Evolutionary conservation across 2,113 vertebrate genomes (phyloP).

Genomic region (Fulmarus glacialis): DNA sequence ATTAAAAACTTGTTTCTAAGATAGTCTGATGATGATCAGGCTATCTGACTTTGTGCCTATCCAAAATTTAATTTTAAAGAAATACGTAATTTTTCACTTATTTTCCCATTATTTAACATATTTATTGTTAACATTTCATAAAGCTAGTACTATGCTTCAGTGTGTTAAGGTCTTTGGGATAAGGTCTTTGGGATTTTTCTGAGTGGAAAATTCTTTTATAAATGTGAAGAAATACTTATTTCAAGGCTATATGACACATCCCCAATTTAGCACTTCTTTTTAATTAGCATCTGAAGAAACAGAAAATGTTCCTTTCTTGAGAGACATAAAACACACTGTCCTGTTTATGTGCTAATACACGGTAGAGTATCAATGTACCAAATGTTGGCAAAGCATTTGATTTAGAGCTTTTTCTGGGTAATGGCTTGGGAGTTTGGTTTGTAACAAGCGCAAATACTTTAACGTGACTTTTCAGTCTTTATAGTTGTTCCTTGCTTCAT

Average conservation of each 20-base stretch:
- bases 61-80: not conserved
- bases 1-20: not conserved
- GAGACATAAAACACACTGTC: not conserved
- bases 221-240: not conserved
- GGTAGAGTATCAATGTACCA: not conserved
- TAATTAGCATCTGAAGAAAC: not conserved
- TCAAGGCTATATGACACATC: not conserved
- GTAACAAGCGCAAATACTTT: not conserved
- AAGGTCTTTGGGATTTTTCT: not conserved
- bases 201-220: not conserved
- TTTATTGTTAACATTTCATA: not conserved
- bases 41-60: not conserved
- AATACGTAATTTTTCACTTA: not conserved
- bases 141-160: not conserved
- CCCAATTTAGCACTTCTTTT: not conserved
- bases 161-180: rapidly evolving
- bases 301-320: not conserved
- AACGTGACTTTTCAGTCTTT: not conserved
- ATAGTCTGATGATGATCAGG: not conserved
- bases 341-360: not conserved
- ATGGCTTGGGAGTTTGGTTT: not conserved
- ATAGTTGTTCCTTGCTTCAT: not conserved
- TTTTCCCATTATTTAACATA: not conserved
- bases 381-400: not conserved
- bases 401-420: not conserved